phyloP scores from a whole-genome alignment of 1,140 invertebrate species.

The Ceratina australensis region DNA sequence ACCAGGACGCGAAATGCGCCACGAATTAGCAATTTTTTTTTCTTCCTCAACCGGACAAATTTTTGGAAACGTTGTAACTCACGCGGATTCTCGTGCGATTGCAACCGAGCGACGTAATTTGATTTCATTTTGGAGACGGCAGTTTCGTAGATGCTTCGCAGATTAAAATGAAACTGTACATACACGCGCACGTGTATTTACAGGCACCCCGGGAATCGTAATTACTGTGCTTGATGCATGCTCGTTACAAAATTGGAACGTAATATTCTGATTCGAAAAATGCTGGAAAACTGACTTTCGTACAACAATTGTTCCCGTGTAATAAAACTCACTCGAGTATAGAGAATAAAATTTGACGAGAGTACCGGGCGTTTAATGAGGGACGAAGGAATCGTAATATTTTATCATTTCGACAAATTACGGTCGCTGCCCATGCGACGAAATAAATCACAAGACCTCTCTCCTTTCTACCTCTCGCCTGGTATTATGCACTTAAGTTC shows the following conservation, averaged over 20 bases:
- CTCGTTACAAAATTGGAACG: constrained; percentile 31
- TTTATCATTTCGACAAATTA: too few species aligned
- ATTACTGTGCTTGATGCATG: constrained; percentile 40
- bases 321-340: too few species aligned
- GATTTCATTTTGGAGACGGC: constrained; percentile 17
- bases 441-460: background rate
- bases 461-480: background rate
- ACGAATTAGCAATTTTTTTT: too few species aligned
- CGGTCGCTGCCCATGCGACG: too few species aligned
- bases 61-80: background rate
- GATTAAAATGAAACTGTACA: constrained; percentile 34
- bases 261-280: constrained; percentile 29
- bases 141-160: constrained; percentile 21
- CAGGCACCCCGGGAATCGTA: constrained; percentile 20
- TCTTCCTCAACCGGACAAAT: background rate
- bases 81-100: background rate
- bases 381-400: too few species aligned
- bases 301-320: too few species aligned
- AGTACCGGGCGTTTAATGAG: too few species aligned
- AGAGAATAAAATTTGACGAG: too few species aligned
- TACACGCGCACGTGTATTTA: constrained; percentile 17
- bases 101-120: background rate
- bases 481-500: background rate
- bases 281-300: background rate
- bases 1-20: background rate